Conservation (phyloP, 2,113 vertebrate genomes). For the Osmerus mordax region DNA sequence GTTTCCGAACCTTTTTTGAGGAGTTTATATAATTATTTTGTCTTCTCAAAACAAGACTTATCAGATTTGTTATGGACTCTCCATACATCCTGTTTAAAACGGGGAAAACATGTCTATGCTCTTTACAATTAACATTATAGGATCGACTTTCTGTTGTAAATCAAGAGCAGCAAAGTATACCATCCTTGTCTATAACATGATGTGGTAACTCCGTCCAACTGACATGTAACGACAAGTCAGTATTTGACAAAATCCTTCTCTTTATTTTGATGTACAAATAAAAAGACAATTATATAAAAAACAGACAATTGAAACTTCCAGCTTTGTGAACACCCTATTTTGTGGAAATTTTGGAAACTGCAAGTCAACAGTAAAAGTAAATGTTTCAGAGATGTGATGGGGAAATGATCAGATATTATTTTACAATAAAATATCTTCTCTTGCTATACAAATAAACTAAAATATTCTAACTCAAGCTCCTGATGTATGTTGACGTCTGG, state of each 20-base stretch:
- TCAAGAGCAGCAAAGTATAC: too few species aligned
- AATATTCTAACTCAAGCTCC: constrained; percentile 1
- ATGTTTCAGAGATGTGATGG: background rate
- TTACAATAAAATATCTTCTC: constrained; percentile 1
- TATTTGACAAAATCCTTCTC: background rate
- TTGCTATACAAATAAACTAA: background rate
- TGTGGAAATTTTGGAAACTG: background rate
- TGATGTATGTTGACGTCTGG: background rate
- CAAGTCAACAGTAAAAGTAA: background rate
- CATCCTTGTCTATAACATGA: too few species aligned
- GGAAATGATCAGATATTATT: background rate
- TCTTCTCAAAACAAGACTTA: too few species aligned
- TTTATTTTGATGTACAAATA: constrained; percentile 51
- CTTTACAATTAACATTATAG: too few species aligned
- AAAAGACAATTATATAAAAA: constrained; percentile 18
- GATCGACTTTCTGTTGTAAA: too few species aligned
- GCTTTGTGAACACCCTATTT: background rate
- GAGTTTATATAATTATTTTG: too few species aligned
- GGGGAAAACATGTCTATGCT: too few species aligned
- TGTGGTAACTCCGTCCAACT: too few species aligned
- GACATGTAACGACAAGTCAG: too few species aligned
- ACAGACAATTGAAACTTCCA: background rate
- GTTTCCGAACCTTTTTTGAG: too few species aligned
- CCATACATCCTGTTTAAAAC: too few species aligned
- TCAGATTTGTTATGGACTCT: too few species aligned